A percentile compares a stretch with the other conserved stretches of the same genome.
Evolutionary conservation across 2,888 invertebrate genomes (phyloP).

Genomic region (Drosophila kambysellisi): DNA sequence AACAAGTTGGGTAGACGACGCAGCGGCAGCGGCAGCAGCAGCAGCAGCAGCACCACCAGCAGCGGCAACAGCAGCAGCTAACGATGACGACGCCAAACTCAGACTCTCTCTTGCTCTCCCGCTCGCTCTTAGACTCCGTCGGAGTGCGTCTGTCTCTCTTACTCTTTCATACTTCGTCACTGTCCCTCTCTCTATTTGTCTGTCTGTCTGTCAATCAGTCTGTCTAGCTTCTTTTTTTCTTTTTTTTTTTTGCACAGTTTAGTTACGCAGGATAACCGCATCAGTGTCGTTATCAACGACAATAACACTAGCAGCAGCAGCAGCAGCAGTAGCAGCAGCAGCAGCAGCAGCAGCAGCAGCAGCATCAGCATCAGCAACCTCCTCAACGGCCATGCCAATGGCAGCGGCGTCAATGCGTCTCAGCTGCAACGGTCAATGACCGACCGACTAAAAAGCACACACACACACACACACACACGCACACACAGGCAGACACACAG

Average conservation of each 20-base stretch:
- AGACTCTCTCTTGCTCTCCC: slow-evolving; percentile 23
- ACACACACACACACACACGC: slow-evolving; percentile 15
- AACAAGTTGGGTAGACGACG: slow-evolving; percentile 81
- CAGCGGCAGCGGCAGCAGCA: slow-evolving; percentile 42
- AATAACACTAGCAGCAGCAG: slow-evolving; percentile 3
- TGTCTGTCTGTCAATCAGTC: slow-evolving; percentile 11
- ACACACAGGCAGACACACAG: slow-evolving; percentile 3
- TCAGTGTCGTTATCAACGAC: slow-evolving; percentile 18
- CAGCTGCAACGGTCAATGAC: slow-evolving; percentile 83
- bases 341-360: slow-evolving; percentile 18
- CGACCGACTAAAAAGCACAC: slow-evolving; percentile 82
- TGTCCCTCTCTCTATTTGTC: slow-evolving; percentile 26
- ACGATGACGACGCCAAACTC: slow-evolving; percentile 45
- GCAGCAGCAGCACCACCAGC: slow-evolving; percentile 24
- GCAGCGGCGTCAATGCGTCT: slow-evolving; percentile 81
- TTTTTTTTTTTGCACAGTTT: slow-evolving; percentile 40
- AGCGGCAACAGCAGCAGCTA: slow-evolving; percentile 32
- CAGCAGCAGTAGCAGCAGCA: slow-evolving; percentile 13
- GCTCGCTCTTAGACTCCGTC: not conserved
- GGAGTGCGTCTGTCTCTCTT: slow-evolving; percentile 3
- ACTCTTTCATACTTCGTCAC: slow-evolving; percentile 8
- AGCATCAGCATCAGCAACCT: slow-evolving; percentile 24
- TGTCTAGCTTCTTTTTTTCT: slow-evolving; percentile 16
- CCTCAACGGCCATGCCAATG: slow-evolving; percentile 64
- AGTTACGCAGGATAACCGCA: slow-evolving; percentile 58